These are phyloP conservation scores for Melanostigma gelatinosum DNA, from an alignment of 2,113 vertebrate genomes.

Conservation along the genomic window DNA sequence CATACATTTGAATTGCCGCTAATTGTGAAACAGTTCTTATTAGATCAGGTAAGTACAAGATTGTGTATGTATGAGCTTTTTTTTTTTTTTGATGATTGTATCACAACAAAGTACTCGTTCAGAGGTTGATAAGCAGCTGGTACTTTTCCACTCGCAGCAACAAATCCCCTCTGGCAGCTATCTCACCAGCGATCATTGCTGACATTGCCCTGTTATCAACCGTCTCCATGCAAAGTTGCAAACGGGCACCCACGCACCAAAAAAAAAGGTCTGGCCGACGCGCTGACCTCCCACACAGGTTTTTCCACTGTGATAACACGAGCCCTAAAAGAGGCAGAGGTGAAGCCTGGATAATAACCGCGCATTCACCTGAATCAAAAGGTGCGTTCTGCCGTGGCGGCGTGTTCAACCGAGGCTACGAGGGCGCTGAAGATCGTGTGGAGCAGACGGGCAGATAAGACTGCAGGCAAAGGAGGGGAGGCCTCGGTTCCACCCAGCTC, in stretches of 20 bases:
- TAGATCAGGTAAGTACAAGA: neutral
- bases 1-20: neutral
- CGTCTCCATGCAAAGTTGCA: conserved; percentile 22
- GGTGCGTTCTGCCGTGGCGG: conserved; percentile 18
- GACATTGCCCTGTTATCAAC: conserved; percentile 10
- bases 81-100: conserved; percentile 3
- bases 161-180: conserved; percentile 16
- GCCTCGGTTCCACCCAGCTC: conserved; percentile 2
- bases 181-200: neutral
- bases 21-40: neutral
- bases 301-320: neutral
- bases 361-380: conserved; percentile 34
- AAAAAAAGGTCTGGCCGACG: neutral
- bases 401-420: conserved; percentile 23
- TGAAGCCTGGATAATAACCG: conserved; percentile 39
- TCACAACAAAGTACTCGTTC: neutral
- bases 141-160: conserved; percentile 8
- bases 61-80: neutral
- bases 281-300: conserved; percentile 27
- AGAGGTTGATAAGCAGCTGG: conserved; percentile 14
- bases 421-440: conserved; percentile 19
- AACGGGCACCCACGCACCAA: neutral
- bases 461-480: neutral
- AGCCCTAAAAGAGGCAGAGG: neutral
- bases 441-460: conserved; percentile 44